phyloP scores from a whole-genome alignment of 1,140 invertebrate genomes.

The Trichonephila inaurata region DNA sequence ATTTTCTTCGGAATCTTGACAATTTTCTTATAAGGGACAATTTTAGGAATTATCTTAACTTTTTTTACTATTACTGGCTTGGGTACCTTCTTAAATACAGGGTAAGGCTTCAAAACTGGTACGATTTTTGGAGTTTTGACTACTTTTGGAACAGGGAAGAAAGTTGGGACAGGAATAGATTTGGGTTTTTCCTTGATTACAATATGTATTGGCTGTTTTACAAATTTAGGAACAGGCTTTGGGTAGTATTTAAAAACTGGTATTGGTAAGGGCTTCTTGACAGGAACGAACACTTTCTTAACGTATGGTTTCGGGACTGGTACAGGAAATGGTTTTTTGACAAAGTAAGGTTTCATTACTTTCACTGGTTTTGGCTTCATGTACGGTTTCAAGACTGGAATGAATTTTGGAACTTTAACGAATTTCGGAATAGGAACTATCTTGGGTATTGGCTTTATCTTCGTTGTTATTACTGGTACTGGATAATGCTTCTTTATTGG shows the following conservation, averaged over 20 bases:
- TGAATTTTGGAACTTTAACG: slow-evolving; percentile 62
- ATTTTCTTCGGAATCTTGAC: slow-evolving; percentile 57
- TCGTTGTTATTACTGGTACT: slow-evolving; percentile 47
- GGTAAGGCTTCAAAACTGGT: slow-evolving; percentile 34
- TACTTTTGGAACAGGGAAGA: slow-evolving; percentile 55
- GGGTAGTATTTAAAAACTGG: slow-evolving; percentile 64
- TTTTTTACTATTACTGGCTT: slow-evolving; percentile 51
- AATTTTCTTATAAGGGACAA: slow-evolving; percentile 67
- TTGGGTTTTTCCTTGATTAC: slow-evolving; percentile 61
- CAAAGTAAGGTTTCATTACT: slow-evolving; percentile 58
- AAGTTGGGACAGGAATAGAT: slow-evolving; percentile 34
- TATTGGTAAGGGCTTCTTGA: slow-evolving; percentile 49
- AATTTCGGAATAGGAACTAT: slow-evolving; percentile 67
- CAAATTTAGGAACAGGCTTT: slow-evolving; percentile 60
- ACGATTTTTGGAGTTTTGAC: slow-evolving; percentile 64
- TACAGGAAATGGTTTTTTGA: slow-evolving; percentile 59
- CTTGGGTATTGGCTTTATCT: slow-evolving; percentile 72
- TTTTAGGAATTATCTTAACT: slow-evolving; percentile 54
- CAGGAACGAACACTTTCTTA: slow-evolving; percentile 51
- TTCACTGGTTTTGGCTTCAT: slow-evolving; percentile 61
- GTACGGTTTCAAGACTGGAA: slow-evolving; percentile 55
- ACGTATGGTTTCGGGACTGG: slow-evolving; percentile 64
- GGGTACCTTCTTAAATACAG: slow-evolving; percentile 58
- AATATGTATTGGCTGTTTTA: slow-evolving; percentile 67
- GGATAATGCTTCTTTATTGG: slow-evolving; percentile 56